A percentile compares a stretch with the other conserved stretches of the same genome.
Conservation (phyloP, 2,888 invertebrate genomes). For the Eilema sororculum region DNA sequence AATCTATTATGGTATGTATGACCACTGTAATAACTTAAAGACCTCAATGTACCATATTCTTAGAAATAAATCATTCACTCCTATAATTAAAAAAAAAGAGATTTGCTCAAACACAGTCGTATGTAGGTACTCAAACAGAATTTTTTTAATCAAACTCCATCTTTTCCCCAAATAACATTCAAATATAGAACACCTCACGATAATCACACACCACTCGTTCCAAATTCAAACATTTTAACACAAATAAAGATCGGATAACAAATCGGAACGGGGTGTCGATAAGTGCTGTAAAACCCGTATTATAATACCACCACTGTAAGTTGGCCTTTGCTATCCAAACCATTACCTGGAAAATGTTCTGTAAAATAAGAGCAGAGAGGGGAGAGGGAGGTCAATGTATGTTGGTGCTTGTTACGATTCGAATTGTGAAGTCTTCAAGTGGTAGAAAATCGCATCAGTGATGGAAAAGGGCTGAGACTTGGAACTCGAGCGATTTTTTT, state of each 20-base stretch:
- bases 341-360: conserved; percentile 13
- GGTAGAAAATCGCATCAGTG: conserved; percentile 78
- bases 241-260: conserved; percentile 60
- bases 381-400: conserved; percentile 23
- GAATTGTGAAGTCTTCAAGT: conserved; percentile 74
- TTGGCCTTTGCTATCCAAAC: conserved; percentile 21
- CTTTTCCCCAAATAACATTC: background rate
- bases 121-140: background rate
- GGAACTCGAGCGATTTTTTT: conserved; percentile 45
- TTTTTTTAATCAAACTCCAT: background rate
- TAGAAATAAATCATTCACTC: too few species aligned
- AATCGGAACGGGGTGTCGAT: conserved; percentile 59
- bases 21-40: too few species aligned
- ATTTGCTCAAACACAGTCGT: too few species aligned
- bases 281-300: conserved; percentile 61
- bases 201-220: conserved; percentile 57
- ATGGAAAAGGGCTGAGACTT: conserved; percentile 51
- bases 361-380: conserved; percentile 14
- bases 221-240: conserved; percentile 65
- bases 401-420: conserved; percentile 58
- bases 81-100: too few species aligned
- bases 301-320: conserved; percentile 49
- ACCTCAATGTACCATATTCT: too few species aligned
- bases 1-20: too few species aligned
- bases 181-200: conserved; percentile 24